Base-by-base conservation (phyloP, 2,797 vertebrate species). In the Mus spretus region DNA sequence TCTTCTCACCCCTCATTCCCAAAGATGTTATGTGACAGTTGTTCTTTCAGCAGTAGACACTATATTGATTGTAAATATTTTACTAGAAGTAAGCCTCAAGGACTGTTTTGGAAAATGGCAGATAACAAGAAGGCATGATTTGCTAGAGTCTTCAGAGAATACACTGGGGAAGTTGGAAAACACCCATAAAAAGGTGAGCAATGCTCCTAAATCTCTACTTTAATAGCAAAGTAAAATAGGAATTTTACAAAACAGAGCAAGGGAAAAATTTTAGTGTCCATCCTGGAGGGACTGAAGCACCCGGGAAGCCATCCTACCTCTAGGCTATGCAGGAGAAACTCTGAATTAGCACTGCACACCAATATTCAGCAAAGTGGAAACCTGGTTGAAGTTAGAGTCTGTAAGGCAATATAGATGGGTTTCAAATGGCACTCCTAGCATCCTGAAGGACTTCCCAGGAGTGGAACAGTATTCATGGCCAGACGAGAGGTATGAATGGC, bases 81-180 rank as follows among this genome's bases (percentile, higher is more conserved):
- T n/a, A 75, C 47, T 67, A 90, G 86, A 93, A 85, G 50, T 89
- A 61, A 92, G 74, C 44, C 63, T 72, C 79, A 4, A 89, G 57
- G 37, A 6, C n/a, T 85, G 20, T 53, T 67, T 84, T 47, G 26
- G 65, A 86, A 86, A 53, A n/a, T 86, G 44, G 83, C 31, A 67
- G 31, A n/a, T 26, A 31, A 50, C 44, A 85, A 20, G 15, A 10
- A 70, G 12, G 44, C 47, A 65, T 70, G 19, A 19, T 8, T 19
- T 65, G 44, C 82, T 65, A 47, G 26, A 65, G 7, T 84, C 40
- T 65, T 65, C 17, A 67, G 61, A 40, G 63, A 70, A 47, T 24
- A n/a, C 28, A 50, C 1, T 53, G 83, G 61, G 61, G 63, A 70
- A 70, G 44, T 15, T n/a, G 31, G 63, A 70, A 20, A 53, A 70